Evolutionary conservation across 2,113 vertebrate genomes (phyloP), one percentile per base, ranked within the genome.

Genomic region (Corydoras maculifer): DNA sequence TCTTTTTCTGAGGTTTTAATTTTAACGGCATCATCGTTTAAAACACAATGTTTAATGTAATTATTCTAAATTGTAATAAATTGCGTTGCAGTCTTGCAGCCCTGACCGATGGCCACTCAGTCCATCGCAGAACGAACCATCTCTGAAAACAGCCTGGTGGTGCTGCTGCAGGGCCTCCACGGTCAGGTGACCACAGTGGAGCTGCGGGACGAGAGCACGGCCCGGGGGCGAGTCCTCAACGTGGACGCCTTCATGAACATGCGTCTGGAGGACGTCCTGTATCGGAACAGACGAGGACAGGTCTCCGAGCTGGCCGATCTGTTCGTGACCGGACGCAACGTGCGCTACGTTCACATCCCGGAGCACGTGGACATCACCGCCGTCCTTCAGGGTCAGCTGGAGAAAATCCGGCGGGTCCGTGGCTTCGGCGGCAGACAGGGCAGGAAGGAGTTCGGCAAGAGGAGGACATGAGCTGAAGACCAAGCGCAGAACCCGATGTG

Each of bases 161-260:
- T 96, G 70, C 91, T 99, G 72, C 90, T 99, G 80, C 96, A 99
- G 87, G 96, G 95, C 15, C 87, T 99, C 55, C 88, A 88, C 0
- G 93, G 95, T 8, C 82, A 75, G 4, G 82, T 93, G 75, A 95
- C 95, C 85, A 98, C 94, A 0, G 94, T 98, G 81, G 96, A 99
- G 74, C 89, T 99, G 62, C 87, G 93, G 0, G 90, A 98, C 1
- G 97, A 99, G 89, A 95, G 92, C 72, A 78, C 87, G 4, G 95
- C 93, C 1, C 83, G 51, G 0, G 97, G 97, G 0, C 87, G 91
- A 0, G 35, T 98, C 53, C 77, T 93, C 75, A 95, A 90, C 6
- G 97, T 99, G 8, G 97, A 99, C 9, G 94, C 95, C 71, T 99
- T 95, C 85, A 99, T 99, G 97, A 99, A 99, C 75, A 51, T 98